Conservation (phyloP, 2,888 invertebrate genomes). For the Auanema sp. region DNA sequence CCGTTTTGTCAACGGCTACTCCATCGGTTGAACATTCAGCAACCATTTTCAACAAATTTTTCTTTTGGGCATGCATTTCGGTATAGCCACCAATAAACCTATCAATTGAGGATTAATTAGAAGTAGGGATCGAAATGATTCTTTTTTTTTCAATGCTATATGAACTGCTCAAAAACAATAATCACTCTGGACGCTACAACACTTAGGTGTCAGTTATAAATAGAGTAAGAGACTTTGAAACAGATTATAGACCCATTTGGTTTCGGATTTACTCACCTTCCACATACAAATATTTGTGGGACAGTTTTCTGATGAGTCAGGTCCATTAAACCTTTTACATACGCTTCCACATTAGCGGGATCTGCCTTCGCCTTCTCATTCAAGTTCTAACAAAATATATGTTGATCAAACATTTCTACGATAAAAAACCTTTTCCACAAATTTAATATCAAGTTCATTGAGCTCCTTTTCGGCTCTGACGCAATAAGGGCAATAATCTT, state of each 20-base stretch:
- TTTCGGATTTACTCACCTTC: constrained; percentile 30
- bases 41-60: constrained; percentile 29
- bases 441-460: constrained; percentile 46
- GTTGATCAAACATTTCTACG: constrained; percentile 2
- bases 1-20: background rate
- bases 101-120: background rate
- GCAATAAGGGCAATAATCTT: constrained; percentile 57
- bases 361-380: constrained; percentile 27
- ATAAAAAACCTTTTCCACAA: constrained; percentile 42
- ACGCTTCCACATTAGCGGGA: constrained; percentile 26
- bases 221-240: too few species aligned
- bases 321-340: constrained; percentile 35
- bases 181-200: too few species aligned
- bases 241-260: background rate
- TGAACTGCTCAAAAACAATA: background rate
- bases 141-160: background rate
- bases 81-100: constrained; percentile 45
- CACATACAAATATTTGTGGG: constrained; percentile 62
- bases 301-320: constrained; percentile 48
- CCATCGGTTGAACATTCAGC: constrained; percentile 33
- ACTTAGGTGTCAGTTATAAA: too few species aligned
- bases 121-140: background rate
- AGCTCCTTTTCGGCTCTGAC: constrained; percentile 53
- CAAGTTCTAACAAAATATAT: constrained; percentile 26
- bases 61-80: constrained; percentile 31